These are phyloP conservation scores for Eptatretus burgeri DNA, from an alignment of 2,113 vertebrate species.

Conservation along the genomic window DNA sequence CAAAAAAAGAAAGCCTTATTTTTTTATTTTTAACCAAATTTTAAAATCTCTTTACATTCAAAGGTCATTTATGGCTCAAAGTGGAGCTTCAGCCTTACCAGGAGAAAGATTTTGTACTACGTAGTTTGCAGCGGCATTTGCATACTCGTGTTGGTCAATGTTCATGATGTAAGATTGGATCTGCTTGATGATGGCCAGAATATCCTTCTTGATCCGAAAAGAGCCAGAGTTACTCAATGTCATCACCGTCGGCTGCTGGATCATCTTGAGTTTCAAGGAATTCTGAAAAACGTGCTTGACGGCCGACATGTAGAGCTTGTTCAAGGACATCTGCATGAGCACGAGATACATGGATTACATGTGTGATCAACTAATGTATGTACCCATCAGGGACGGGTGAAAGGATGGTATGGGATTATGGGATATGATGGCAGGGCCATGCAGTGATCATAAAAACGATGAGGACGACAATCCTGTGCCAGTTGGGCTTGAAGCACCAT, in stretches of 20 bases:
- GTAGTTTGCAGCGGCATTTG: conserved; percentile 45
- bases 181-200: conserved; percentile 21
- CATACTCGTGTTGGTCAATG: conserved; percentile 55
- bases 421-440: no score
- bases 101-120: conserved; percentile 32
- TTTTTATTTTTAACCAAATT: no score
- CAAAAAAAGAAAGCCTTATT: no score
- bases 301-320: conserved; percentile 50
- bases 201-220: conserved; percentile 22
- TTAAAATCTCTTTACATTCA: no score
- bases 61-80: no score
- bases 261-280: conserved; percentile 39
- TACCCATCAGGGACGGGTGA: no score
- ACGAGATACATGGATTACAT: background rate
- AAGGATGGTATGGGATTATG: no score
- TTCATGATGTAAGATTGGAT: conserved; percentile 45
- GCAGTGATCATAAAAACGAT: no score
- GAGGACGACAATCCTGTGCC: no score
- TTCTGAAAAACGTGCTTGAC: conserved; percentile 48
- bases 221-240: background rate
- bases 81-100: no score
- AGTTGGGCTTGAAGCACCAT: no score
- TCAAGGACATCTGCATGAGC: conserved; percentile 35
- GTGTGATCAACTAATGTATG: no score
- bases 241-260: conserved; percentile 21